A percentile compares a stretch with the other conserved stretches of the same genome.
Conservation (phyloP, 2,888 invertebrate genomes). For the Pseudolycoriella hygida region DNA sequence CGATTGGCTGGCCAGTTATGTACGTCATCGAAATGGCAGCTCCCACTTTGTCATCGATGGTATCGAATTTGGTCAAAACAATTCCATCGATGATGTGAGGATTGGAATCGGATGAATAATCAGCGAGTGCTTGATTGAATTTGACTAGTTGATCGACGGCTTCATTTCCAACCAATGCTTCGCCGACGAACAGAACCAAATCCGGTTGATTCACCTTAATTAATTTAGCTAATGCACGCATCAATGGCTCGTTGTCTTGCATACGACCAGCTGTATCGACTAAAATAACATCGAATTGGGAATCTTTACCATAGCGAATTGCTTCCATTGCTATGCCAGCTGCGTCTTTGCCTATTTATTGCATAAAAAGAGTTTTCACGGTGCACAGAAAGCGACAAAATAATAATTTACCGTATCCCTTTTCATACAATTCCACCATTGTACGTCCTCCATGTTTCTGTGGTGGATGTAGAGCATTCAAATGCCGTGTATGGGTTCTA, state of each 20-base stretch:
- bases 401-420: constrained; percentile 57
- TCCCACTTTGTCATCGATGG: constrained; percentile 98
- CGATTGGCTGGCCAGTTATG: constrained; percentile 98
- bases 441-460: constrained; percentile 45
- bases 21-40: constrained; percentile 99
- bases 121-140: constrained; percentile 95
- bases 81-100: constrained; percentile 97
- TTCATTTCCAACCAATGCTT: constrained; percentile 98
- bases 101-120: constrained; percentile 57
- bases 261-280: constrained; percentile 99
- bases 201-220: constrained; percentile 91
- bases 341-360: constrained; percentile 58
- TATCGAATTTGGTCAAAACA: constrained; percentile 98
- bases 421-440: constrained; percentile 94
- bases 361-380: constrained; percentile 23
- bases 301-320: constrained; percentile 71
- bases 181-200: constrained; percentile 96
- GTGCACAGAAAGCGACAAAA: constrained; percentile 21
- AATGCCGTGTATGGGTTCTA: constrained; percentile 79
- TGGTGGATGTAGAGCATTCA: constrained; percentile 85
- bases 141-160: constrained; percentile 98
- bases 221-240: constrained; percentile 93
- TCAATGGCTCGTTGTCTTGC: constrained; percentile 99
- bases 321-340: constrained; percentile 98
- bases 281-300: constrained; percentile 76